phyloP scores from a whole-genome alignment of 2,888 invertebrate species.

The Temnothorax ravouxi region DNA sequence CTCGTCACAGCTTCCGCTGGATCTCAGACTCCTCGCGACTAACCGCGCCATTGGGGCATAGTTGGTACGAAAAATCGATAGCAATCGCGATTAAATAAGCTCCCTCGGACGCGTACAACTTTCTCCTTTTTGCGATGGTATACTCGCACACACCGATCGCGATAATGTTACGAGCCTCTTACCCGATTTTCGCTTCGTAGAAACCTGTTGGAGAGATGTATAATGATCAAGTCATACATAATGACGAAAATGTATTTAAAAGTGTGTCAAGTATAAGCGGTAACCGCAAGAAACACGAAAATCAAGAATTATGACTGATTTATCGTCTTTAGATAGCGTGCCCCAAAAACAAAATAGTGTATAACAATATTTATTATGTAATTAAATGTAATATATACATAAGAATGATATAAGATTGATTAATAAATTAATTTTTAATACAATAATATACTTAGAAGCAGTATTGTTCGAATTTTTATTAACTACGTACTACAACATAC shows the following conservation, averaged over 20 bases:
- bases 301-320: neutral
- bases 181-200: slow-evolving; percentile 18
- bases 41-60: slow-evolving; percentile 60
- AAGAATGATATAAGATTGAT: slow-evolving; percentile 12
- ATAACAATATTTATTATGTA: neutral
- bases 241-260: slow-evolving; percentile 15
- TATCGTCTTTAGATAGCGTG: neutral
- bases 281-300: neutral
- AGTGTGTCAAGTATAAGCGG: neutral
- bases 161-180: slow-evolving; percentile 42
- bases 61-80: slow-evolving; percentile 74
- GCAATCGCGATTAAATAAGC: slow-evolving; percentile 74
- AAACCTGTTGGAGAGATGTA: slow-evolving; percentile 2
- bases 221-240: slow-evolving; percentile 21
- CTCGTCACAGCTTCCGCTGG: slow-evolving; percentile 15
- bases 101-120: slow-evolving; percentile 37
- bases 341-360: neutral
- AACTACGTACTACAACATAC: neutral
- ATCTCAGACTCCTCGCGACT: slow-evolving; percentile 4
- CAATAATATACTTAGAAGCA: neutral
- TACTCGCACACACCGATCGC: neutral
- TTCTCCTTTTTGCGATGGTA: slow-evolving; percentile 17
- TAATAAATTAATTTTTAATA: neutral
- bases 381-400: neutral
- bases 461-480: neutral